These are phyloP conservation scores for Acanthosepion lycidas DNA, from an alignment of 2,888 invertebrate species.

Conservation along the genomic window DNA sequence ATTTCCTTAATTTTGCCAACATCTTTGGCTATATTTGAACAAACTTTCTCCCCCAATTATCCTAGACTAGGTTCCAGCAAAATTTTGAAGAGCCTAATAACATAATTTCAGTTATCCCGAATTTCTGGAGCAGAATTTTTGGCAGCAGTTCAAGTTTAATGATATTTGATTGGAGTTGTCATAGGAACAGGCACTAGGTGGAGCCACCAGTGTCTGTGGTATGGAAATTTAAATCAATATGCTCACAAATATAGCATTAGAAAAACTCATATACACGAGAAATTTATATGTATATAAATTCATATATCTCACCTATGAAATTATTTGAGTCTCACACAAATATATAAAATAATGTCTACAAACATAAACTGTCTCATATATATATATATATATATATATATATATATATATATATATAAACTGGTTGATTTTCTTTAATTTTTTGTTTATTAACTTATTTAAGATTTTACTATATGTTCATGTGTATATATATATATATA, in stretches of 20 bases:
- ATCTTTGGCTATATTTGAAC: conserved; percentile 2
- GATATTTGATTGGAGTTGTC: conserved; percentile 33
- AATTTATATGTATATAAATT: neutral
- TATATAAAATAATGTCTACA: neutral
- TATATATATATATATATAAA: neutral
- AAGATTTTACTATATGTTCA: too few relatives aligned
- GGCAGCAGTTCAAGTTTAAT: conserved; percentile 23
- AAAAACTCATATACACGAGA: neutral
- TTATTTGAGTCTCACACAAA: neutral
- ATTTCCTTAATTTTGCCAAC: conserved; percentile 2
- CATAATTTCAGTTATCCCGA: conserved; percentile 22
- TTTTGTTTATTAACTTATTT: too few relatives aligned
- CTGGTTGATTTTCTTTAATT: too few relatives aligned
- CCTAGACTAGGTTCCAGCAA: neutral
- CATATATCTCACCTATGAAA: neutral
- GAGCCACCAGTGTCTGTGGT: neutral
- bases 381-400: neutral
- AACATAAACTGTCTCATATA: neutral
- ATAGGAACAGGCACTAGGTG: conserved; percentile 20
- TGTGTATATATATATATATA: too few relatives aligned
- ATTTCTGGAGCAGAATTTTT: conserved; percentile 25
- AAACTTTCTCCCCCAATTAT: neutral
- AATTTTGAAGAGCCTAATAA: conserved; percentile 33
- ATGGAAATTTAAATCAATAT: conserved; percentile 12
- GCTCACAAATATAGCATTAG: neutral